These are phyloP conservation scores for Bubalus kerabau DNA, from an alignment of 2,113 vertebrate species.

Conservation along the genomic window DNA sequence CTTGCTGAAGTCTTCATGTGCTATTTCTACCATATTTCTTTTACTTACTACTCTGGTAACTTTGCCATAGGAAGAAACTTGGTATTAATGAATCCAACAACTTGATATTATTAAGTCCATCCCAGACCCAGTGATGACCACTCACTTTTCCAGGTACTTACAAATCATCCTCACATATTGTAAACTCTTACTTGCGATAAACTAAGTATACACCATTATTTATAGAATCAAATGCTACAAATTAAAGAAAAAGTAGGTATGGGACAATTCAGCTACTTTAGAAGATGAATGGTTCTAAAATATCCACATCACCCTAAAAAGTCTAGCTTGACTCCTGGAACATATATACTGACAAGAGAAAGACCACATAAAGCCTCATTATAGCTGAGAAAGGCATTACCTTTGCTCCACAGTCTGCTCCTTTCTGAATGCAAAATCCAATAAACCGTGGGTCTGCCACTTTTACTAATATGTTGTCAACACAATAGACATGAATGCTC, in stretches of 20 bases:
- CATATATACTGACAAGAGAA: not conserved
- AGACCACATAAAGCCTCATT: not conserved
- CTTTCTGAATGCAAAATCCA: constrained; percentile 94
- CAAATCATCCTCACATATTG: not conserved
- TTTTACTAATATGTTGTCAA: constrained; percentile 97
- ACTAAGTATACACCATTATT: not conserved
- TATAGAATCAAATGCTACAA: not conserved
- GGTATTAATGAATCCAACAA: not conserved
- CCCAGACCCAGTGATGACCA: not conserved
- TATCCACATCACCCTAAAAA: not conserved
- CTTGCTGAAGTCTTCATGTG: not conserved
- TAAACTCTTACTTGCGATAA: not conserved
- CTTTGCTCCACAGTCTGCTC: constrained; percentile 98
- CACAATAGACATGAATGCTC: constrained; percentile 92
- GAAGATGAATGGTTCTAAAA: not conserved
- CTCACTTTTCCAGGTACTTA: not conserved
- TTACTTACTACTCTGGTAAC: not conserved
- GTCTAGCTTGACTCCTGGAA: not conserved
- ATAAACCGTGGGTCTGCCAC: constrained; percentile 96
- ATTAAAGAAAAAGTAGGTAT: not conserved
- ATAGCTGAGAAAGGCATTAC: constrained; percentile 73
- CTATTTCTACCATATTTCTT: not conserved
- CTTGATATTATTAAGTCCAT: not conserved
- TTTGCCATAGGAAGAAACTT: not conserved
- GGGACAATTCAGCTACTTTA: not conserved